A percentile compares a stretch with the other conserved stretches of the same genome.
Conservation (phyloP, 2,113 vertebrate genomes). For the Sylvia atricapilla region DNA sequence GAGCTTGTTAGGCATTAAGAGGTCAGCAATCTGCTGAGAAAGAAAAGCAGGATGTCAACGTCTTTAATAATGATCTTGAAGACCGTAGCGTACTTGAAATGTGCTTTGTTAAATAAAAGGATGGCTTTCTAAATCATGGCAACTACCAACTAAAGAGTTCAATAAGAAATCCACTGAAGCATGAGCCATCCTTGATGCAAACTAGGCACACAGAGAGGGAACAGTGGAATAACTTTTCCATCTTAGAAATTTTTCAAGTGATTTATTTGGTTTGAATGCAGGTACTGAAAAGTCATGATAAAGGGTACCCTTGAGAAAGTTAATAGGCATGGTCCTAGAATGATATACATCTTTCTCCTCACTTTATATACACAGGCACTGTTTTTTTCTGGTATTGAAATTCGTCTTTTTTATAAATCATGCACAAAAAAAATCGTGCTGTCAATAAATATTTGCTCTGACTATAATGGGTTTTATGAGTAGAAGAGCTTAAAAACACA, state of each 20-base stretch:
- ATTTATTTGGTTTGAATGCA: constrained; percentile 9
- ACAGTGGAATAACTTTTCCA: not conserved
- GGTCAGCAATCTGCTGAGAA: constrained; percentile 27
- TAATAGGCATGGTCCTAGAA: not conserved
- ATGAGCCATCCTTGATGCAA: not conserved
- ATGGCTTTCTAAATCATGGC: not conserved
- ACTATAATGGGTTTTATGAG: not conserved
- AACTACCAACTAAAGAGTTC: not conserved
- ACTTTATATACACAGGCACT: not conserved
- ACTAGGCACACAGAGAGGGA: not conserved
- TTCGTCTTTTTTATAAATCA: not conserved
- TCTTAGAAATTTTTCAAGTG: not conserved
- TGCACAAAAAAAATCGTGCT: not conserved
- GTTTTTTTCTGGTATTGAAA: not conserved
- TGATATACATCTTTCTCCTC: not conserved
- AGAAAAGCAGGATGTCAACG: not conserved
- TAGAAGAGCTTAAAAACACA: not conserved
- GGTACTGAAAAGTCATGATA: not conserved
- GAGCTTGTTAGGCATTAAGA: constrained; percentile 14
- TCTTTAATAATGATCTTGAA: constrained; percentile 23
- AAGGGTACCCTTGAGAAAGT: not conserved
- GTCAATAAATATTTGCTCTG: constrained; percentile 2
- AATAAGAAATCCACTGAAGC: not conserved
- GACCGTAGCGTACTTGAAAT: not conserved
- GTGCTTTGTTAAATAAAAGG: not conserved